These are phyloP conservation scores for Bubalus kerabau DNA, from an alignment of 2,113 vertebrate genomes.

Conservation along the genomic window DNA sequence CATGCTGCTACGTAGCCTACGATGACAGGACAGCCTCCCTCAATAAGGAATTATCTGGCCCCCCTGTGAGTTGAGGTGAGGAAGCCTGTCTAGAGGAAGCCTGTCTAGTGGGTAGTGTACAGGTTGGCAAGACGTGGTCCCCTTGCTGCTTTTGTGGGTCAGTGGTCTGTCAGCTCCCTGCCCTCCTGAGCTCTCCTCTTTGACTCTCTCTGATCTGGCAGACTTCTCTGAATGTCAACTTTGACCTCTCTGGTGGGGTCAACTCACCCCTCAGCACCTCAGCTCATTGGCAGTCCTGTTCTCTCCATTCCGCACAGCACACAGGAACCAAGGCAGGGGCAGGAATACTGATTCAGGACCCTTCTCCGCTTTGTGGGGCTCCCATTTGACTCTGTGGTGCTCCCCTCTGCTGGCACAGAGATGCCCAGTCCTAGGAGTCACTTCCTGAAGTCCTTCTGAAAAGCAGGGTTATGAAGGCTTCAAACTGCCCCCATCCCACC, in stretches of 20 bases:
- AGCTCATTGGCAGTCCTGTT: not conserved
- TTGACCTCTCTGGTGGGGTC: not conserved
- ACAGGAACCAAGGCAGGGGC: not conserved
- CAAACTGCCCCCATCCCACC: too few relatives aligned
- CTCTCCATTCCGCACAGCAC: not conserved
- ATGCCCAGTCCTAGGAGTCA: not conserved
- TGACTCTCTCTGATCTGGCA: not conserved
- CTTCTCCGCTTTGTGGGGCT: not conserved
- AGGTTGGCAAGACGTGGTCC: accelerated
- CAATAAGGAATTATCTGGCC: not conserved
- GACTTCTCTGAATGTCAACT: not conserved
- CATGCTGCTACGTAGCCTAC: not conserved
- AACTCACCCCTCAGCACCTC: not conserved
- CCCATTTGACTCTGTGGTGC: not conserved
- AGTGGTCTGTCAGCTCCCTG: not conserved
- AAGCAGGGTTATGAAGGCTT: not conserved
- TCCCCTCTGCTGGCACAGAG: not conserved
- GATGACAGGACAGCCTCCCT: not conserved
- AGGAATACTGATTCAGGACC: too few relatives aligned
- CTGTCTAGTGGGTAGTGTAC: accelerated
- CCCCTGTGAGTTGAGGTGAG: not conserved
- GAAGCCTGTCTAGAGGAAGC: not conserved
- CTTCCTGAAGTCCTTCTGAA: not conserved
- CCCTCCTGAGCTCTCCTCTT: not conserved
- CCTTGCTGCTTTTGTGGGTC: not conserved